phyloP scores from a whole-genome alignment of 92 coral and sea anemone species.

The Pocillopora meandrina region DNA sequence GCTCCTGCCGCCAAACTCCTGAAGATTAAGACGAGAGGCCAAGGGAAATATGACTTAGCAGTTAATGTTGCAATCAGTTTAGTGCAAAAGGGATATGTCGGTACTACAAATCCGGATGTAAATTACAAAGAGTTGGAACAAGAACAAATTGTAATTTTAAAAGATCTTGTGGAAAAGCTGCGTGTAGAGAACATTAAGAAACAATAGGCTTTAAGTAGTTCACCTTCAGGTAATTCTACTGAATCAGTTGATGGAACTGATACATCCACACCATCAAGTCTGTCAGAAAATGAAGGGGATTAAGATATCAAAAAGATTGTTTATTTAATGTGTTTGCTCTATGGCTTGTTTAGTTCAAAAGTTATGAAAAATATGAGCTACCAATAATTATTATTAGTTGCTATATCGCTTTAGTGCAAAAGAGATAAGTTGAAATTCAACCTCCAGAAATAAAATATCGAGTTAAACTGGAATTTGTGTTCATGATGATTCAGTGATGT shows the following conservation, averaged over 20 bases:
- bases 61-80: slow-evolving; percentile 15
- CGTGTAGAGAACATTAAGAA: slow-evolving; percentile 13
- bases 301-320: slow-evolving; percentile 15
- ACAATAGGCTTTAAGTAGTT: background rate
- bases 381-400: slow-evolving; percentile 4
- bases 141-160: slow-evolving; percentile 29
- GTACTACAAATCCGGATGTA: slow-evolving; percentile 10
- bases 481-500: too few species aligned
- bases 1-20: slow-evolving; percentile 40
- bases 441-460: background rate
- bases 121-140: slow-evolving; percentile 31
- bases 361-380: background rate
- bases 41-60: slow-evolving; percentile 26
- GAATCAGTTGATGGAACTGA: slow-evolving; percentile 38
- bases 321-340: slow-evolving; percentile 26
- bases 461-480: too few species aligned
- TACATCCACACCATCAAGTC: slow-evolving; percentile 30
- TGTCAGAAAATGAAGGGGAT: slow-evolving; percentile 16
- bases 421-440: slow-evolving; percentile 26
- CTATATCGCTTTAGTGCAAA: slow-evolving; percentile 17
- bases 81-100: slow-evolving; percentile 30
- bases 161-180: slow-evolving; percentile 18
- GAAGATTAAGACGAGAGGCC: background rate
- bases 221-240: background rate
- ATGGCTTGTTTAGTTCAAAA: slow-evolving; percentile 8